These are phyloP conservation scores for Cherax destructor DNA, from an alignment of 1,140 invertebrate species.

Conservation along the genomic window DNA sequence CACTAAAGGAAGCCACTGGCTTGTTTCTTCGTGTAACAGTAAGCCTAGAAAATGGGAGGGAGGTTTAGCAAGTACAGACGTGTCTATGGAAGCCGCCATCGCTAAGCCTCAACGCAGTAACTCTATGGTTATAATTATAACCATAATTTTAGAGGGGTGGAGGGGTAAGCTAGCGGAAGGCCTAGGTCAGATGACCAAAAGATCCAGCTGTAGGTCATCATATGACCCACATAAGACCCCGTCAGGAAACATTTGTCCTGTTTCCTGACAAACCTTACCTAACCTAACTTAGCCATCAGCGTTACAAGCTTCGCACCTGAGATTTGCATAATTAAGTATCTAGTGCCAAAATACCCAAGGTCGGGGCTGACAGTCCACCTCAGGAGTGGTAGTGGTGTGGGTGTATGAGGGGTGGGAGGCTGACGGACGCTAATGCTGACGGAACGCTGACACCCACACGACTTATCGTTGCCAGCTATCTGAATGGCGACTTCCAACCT, in stretches of 20 bases:
- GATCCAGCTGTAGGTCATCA: no score
- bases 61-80: neutral
- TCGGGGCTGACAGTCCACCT: conserved; percentile 35
- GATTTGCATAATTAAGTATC: conserved; percentile 67
- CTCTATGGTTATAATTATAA: no score
- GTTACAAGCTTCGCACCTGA: conserved; percentile 53
- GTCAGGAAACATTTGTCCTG: no score
- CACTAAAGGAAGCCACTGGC: neutral
- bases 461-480: conserved; percentile 56
- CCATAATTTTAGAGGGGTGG: no score
- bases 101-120: no score
- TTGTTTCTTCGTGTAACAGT: no score
- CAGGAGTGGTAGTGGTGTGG: conserved; percentile 19
- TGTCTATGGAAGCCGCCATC: neutral
- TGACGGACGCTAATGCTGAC: conserved; percentile 69
- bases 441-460: conserved; percentile 67
- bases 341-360: conserved; percentile 60
- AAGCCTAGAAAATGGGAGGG: neutral
- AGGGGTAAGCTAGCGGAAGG: no score
- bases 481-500: conserved; percentile 35
- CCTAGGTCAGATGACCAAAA: no score
- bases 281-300: conserved; percentile 18
- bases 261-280: no score
- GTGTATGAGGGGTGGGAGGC: conserved; percentile 45
- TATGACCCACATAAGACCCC: no score